These are phyloP conservation scores for Thereuonema tuberculata DNA, from an alignment of 1,140 invertebrate genomes.

Conservation along the genomic window DNA sequence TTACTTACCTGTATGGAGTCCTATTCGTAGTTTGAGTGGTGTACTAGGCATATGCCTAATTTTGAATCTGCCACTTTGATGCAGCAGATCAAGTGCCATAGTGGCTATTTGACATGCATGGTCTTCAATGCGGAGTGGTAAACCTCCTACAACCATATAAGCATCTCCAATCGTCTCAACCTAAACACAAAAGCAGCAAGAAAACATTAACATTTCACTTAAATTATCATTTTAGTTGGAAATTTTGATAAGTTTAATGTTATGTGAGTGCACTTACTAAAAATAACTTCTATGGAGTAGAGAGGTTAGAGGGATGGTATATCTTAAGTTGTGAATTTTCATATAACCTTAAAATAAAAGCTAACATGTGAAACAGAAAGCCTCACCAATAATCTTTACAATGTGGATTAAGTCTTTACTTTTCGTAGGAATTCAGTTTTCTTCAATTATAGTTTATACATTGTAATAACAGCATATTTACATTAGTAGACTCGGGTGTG, in stretches of 20 bases:
- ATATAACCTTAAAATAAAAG: too few relatives aligned
- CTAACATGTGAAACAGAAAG: too few relatives aligned
- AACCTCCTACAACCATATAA: slow-evolving; percentile 86
- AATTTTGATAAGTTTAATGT: background rate
- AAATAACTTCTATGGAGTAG: too few relatives aligned
- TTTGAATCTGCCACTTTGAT: slow-evolving; percentile 70
- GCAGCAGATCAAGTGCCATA: slow-evolving; percentile 74
- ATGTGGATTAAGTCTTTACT: too few relatives aligned
- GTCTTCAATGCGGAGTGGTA: slow-evolving; percentile 61
- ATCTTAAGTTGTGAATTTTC: too few relatives aligned
- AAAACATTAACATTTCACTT: slow-evolving; percentile 5
- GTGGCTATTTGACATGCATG: slow-evolving; percentile 68
- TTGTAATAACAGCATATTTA: too few relatives aligned
- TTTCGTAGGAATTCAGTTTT: too few relatives aligned
- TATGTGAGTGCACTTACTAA: background rate
- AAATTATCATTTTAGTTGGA: slow-evolving; percentile 1
- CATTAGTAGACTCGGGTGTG: too few relatives aligned
- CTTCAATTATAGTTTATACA: too few relatives aligned
- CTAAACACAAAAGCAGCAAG: slow-evolving; percentile 30
- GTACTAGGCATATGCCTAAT: slow-evolving; percentile 66
- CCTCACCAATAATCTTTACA: too few relatives aligned
- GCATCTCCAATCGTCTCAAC: slow-evolving; percentile 92
- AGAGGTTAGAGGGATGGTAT: too few relatives aligned
- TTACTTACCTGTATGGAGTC: slow-evolving; percentile 52
- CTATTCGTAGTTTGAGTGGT: slow-evolving; percentile 61